Evolutionary conservation across 2,888 invertebrate species (phyloP).

Genomic region (Lycocerus yunnanus): DNA sequence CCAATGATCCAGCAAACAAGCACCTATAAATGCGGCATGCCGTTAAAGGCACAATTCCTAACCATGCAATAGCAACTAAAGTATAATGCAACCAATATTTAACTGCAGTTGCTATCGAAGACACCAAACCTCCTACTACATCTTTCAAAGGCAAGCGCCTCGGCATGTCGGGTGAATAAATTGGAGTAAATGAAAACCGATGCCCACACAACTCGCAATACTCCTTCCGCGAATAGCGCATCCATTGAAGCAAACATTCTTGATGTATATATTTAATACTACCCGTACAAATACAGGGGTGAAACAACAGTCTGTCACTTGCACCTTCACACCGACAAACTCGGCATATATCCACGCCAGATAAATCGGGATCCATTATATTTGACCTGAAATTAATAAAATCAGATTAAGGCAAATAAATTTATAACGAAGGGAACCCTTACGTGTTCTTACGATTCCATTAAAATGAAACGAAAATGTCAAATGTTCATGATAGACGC

Average conservation of each 20-base stretch:
- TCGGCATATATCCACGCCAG: constrained; percentile 89
- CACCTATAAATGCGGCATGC: constrained; percentile 95
- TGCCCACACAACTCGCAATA: constrained; percentile 98
- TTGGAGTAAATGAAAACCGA: constrained; percentile 97
- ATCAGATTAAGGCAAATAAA: not conserved
- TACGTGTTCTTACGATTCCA: not conserved
- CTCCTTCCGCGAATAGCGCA: constrained; percentile 97
- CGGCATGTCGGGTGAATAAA: constrained; percentile 99
- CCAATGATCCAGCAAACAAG: constrained; percentile 88
- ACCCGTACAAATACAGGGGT: constrained; percentile 98
- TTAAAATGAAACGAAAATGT: not conserved
- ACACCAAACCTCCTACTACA: constrained; percentile 86
- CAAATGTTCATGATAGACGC: not conserved
- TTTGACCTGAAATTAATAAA: not conserved
- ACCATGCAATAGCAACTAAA: constrained; percentile 95
- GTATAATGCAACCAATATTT: constrained; percentile 98
- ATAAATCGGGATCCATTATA: constrained; percentile 21
- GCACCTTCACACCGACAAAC: constrained; percentile 96
- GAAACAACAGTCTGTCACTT: constrained; percentile 90
- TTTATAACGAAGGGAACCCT: not conserved
- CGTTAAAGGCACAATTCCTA: constrained; percentile 93
- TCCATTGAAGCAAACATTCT: constrained; percentile 98
- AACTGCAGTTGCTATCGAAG: constrained; percentile 89
- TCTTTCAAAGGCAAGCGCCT: constrained; percentile 91
- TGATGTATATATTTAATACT: constrained; percentile 99